Conservation (phyloP, 2,888 invertebrate genomes). For the Timema podura region DNA sequence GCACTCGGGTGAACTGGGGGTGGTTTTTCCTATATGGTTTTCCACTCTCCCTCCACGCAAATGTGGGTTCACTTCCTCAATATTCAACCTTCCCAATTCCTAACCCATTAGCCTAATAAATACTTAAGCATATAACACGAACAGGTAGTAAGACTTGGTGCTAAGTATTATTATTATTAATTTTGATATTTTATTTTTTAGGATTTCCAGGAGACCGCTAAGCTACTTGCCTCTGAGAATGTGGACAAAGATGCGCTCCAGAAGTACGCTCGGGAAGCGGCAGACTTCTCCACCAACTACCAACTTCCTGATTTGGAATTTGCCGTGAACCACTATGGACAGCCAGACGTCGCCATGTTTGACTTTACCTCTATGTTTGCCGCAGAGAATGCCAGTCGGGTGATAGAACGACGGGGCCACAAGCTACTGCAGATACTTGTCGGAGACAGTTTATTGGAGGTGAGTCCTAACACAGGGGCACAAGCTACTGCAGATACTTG, state of each 20-base stretch:
- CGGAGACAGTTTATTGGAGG: conserved; percentile 93
- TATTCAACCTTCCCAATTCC: too few species aligned
- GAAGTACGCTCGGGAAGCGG: conserved; percentile 91
- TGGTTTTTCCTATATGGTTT: too few species aligned
- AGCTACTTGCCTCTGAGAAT: conserved; percentile 80
- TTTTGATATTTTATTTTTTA: conserved; percentile 44
- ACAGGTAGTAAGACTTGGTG: too few species aligned
- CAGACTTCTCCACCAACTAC: conserved; percentile 86
- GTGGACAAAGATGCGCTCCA: conserved; percentile 85
- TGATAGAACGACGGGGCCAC: conserved; percentile 70
- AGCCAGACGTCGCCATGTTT: conserved; percentile 97
- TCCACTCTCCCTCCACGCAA: too few species aligned
- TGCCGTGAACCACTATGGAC: conserved; percentile 96
- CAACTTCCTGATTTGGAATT: conserved; percentile 86
- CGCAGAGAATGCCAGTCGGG: conserved; percentile 89
- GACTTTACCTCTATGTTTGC: conserved; percentile 99
- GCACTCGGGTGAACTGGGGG: too few species aligned
- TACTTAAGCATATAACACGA: too few species aligned
- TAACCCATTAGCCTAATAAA: too few species aligned
- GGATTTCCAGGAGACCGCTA: conserved; percentile 89
- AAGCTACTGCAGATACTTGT: conserved; percentile 85
- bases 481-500: conserved; percentile 80
- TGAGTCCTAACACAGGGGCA: conserved; percentile 55
- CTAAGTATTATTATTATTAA: too few species aligned
- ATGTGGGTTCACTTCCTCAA: too few species aligned